Base-by-base conservation (phyloP, 2,888 invertebrate species). In the Drosophila villosipedis region DNA sequence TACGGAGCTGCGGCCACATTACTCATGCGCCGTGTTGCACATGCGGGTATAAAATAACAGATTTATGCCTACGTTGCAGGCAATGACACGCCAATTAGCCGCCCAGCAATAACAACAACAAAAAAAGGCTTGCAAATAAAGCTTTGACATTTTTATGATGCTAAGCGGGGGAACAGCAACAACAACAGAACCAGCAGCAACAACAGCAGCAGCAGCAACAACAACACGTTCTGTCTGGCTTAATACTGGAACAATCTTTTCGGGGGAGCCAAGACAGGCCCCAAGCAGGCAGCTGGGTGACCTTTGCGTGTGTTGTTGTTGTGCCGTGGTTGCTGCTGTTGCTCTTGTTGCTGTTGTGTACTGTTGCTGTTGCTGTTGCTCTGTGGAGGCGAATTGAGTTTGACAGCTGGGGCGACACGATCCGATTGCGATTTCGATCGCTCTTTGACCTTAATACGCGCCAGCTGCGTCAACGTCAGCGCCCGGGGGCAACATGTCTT, bases 401-500 rank as follows among this genome's bases (percentile, higher is more conserved):
- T 89, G 89, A 88, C 89, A 90, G 89, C 83, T 86, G 79, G 83
- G 84, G 84, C 84, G 89, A 89, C 89, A 89, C 85, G 84, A 84
- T 83, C 87, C 85, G 87, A 85, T 84, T 87, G 84, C 83, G 84
- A 81, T 88, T 79, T 75, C 78, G 76, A 74, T 76, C 89, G 87
- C 90, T 87, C 89, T 87, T 88, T 90, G 90, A 90, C 90, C 90
- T 86, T 90, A 90, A 90, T 90, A 89, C 86, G 84, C 82, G 85
- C 82, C 86, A 89, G 88, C 89, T 89, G 88, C 79, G 73, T 84
- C 84, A 84, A 74, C 68, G 76, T 73, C 73, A 73, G 53, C 55
- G 71, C 62, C 72, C 60, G 68, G 59, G 55, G 52, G 74, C 67
- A 71, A 58, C 64, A 39, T 62, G 68, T 55, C 62, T 50, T 43